These are phyloP conservation scores for Rhagium mordax DNA, from an alignment of 2,888 invertebrate genomes.

Conservation along the genomic window DNA sequence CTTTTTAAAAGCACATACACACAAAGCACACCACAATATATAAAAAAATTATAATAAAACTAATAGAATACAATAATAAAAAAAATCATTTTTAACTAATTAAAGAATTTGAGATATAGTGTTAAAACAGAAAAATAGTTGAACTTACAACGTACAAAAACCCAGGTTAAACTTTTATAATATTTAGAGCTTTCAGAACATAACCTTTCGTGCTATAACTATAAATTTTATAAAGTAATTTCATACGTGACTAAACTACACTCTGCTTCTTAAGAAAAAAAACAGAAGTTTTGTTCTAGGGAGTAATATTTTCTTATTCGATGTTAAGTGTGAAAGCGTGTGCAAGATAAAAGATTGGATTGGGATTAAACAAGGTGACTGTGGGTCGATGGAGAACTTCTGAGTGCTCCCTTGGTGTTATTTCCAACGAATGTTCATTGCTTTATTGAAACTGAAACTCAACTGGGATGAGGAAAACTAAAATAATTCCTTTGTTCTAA, in stretches of 20 bases:
- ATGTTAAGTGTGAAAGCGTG: constrained; percentile 69
- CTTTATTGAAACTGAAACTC: constrained; percentile 56
- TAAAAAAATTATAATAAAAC: no score
- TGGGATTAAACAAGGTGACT: constrained; percentile 69
- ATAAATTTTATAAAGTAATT: constrained; percentile 45
- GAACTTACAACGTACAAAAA: no score
- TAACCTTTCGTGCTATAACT: constrained; percentile 18
- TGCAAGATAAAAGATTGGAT: constrained; percentile 71
- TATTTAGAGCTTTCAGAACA: neutral
- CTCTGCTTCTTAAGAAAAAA: constrained; percentile 55
- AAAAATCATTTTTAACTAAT: no score
- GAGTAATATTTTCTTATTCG: constrained; percentile 67
- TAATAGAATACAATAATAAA: no score
- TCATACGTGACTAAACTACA: constrained; percentile 53
- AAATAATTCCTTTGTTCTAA: neutral
- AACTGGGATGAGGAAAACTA: constrained; percentile 10
- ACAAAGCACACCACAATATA: no score
- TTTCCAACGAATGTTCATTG: constrained; percentile 55
- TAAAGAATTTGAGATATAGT: no score
- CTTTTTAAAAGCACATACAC: no score
- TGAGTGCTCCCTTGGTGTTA: constrained; percentile 58
- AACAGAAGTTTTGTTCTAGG: constrained; percentile 60
- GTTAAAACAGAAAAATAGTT: no score
- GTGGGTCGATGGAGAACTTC: constrained; percentile 54
- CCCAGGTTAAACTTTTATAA: neutral